Evolutionary conservation across 1,140 invertebrate genomes (phyloP), one percentile per base, ranked within the genome.

Genomic region (Meteorus sp.): DNA sequence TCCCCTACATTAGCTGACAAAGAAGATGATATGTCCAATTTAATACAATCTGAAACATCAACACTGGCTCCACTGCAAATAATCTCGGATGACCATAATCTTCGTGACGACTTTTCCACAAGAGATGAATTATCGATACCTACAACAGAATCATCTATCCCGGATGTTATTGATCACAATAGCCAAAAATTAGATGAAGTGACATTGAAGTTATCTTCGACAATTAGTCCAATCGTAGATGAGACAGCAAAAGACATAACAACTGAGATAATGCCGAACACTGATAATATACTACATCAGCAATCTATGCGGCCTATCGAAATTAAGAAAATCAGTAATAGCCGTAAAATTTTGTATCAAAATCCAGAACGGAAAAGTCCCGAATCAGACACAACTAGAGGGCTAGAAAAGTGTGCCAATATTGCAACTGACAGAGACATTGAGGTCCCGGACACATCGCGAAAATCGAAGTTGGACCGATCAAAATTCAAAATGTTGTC

Each of bases 221-320:
- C 7, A 64, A n/a, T n/a, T n/a, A n/a, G n/a, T n/a, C n/a, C n/a
- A n/a, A n/a, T n/a, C n/a, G 66, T 56, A 60, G 80, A 33, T 61
- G 67, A 15, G 27, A 57, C 13, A 52, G 68, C 63, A 0, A 74
- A 78, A n/a, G 75, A 83, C 33, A 90, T 94, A 2, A 93, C 91
- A 1, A 90, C 88, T 2, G 91, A 94, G 70, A 90, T 93, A 9
- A 70, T 93, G 9, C 92, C 93, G 67, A 80, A 91, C 56, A 91
- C 92, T 1, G 91, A 94, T 80, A 93, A 93, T 69, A 91, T 88
- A 0, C 92, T 95, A 66, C 92, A 94, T 74, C 88, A 92, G 89
- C 89, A 1, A 89, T 92, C 23, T 91, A 88, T 66, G 87, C 88
- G 87, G 62, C 88, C 89, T 0, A 88, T 89, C 37, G 89, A 91